phyloP scores from a whole-genome alignment of 2,888 invertebrate species.

The Meta bourneti region DNA sequence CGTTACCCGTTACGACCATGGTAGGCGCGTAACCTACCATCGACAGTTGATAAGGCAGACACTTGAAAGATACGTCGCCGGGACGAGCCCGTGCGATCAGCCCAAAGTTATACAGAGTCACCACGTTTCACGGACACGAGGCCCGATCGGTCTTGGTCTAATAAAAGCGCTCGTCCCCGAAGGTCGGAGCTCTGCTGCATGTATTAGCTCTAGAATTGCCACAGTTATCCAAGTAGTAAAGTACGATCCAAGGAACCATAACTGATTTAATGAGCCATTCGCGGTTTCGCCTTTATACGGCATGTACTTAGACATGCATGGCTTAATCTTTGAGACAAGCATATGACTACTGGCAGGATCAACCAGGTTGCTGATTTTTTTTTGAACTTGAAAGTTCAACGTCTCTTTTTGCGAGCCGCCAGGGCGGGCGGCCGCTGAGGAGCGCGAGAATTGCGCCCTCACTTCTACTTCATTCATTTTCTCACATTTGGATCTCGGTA shows the following conservation, averaged over 20 bases:
- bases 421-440: too few relatives aligned
- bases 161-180: constrained; percentile 6
- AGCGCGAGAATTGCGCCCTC: too few relatives aligned
- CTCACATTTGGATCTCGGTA: too few relatives aligned
- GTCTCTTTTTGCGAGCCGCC: too few relatives aligned
- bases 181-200: constrained; percentile 83
- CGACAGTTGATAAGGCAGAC: constrained; percentile 82
- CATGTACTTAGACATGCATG: constrained; percentile 86
- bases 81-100: constrained; percentile 76
- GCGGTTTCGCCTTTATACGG: constrained; percentile 84
- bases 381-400: too few relatives aligned
- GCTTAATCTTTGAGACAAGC: constrained; percentile 81
- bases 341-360: constrained; percentile 1
- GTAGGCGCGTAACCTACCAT: constrained; percentile 86
- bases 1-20: constrained; percentile 87
- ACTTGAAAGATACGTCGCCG: constrained; percentile 79
- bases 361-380: too few relatives aligned
- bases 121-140: constrained; percentile 13
- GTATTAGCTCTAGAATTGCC: constrained; percentile 87
- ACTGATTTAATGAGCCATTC: constrained; percentile 83
- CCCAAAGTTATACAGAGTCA: constrained; percentile 77
- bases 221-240: constrained; percentile 84
- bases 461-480: too few relatives aligned
- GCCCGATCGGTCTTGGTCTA: not conserved
- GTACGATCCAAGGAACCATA: constrained; percentile 70